These are phyloP conservation scores for Thumatha senex DNA, from an alignment of 2,888 invertebrate genomes.

Conservation along the genomic window DNA sequence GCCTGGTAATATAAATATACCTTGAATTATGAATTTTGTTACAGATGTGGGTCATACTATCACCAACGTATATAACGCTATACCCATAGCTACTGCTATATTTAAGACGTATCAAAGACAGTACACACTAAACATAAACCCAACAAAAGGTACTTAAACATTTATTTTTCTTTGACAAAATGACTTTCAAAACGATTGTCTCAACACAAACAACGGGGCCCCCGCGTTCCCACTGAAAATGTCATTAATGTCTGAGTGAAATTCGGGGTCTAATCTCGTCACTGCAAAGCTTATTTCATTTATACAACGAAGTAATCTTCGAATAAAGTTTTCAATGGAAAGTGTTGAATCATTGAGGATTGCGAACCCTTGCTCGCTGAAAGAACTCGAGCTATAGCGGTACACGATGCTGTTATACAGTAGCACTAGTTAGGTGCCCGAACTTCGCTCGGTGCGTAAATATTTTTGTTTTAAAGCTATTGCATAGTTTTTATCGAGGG, in stretches of 20 bases:
- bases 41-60: too few relatives aligned
- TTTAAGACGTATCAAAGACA: too few relatives aligned
- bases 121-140: too few relatives aligned
- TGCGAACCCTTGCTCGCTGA: conserved; percentile 77
- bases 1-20: too few relatives aligned
- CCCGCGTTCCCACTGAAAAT: conserved; percentile 76
- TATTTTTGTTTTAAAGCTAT: too few relatives aligned
- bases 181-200: conserved; percentile 82
- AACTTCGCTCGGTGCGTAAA: too few relatives aligned
- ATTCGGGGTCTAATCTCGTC: conserved; percentile 82
- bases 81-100: too few relatives aligned
- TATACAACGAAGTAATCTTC: conserved; percentile 82
- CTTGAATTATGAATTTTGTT: too few relatives aligned
- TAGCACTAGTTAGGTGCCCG: neutral
- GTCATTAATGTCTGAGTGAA: conserved; percentile 83
- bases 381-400: conserved; percentile 56
- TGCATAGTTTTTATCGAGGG: too few relatives aligned
- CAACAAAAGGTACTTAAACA: too few relatives aligned
- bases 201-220: conserved; percentile 66
- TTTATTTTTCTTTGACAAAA: conserved; percentile 67
- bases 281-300: conserved; percentile 83
- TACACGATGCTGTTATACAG: conserved; percentile 27
- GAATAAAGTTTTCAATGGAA: conserved; percentile 83
- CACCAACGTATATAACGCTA: too few relatives aligned
- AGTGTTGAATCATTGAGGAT: conserved; percentile 79